Conservation (phyloP, 1,140 invertebrate species). For the Achatina immaculata region DNA sequence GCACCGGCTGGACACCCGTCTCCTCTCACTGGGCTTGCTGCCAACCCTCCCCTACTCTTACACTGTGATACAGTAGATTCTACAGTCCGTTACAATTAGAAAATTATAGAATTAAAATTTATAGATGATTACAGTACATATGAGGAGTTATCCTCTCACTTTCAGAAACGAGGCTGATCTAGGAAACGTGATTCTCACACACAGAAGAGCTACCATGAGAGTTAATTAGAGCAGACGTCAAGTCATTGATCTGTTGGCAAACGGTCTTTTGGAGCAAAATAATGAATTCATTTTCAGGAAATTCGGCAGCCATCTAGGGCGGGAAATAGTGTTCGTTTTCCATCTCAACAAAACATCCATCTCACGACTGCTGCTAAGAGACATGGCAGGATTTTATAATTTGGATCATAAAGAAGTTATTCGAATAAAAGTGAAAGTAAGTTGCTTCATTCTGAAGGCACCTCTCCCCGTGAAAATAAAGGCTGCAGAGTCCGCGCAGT, state of each 20-base stretch:
- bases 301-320: not conserved
- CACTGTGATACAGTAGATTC: too few relatives aligned
- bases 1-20: too few relatives aligned
- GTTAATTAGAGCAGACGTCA: not conserved
- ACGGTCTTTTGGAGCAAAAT: not conserved
- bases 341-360: not conserved
- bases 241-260: constrained; percentile 8
- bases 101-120: too few relatives aligned
- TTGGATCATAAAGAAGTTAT: constrained; percentile 56
- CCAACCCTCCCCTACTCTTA: too few relatives aligned
- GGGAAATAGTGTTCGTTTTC: not conserved
- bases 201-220: not conserved
- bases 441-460: not conserved
- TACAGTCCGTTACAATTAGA: too few relatives aligned
- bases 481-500: too few relatives aligned
- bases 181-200: not conserved
- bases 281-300: not conserved
- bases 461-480: too few relatives aligned
- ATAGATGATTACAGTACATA: too few relatives aligned
- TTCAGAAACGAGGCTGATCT: not conserved
- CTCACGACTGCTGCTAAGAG: constrained; percentile 11
- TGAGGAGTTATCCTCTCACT: not conserved
- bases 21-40: too few relatives aligned
- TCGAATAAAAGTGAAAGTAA: constrained; percentile 53
- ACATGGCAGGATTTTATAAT: constrained; percentile 58